A percentile compares a stretch with the other conserved stretches of the same genome.
These are phyloP conservation scores for Camponotus pennsylvanicus DNA, from an alignment of 1,140 invertebrate genomes.

Conservation along the genomic window DNA sequence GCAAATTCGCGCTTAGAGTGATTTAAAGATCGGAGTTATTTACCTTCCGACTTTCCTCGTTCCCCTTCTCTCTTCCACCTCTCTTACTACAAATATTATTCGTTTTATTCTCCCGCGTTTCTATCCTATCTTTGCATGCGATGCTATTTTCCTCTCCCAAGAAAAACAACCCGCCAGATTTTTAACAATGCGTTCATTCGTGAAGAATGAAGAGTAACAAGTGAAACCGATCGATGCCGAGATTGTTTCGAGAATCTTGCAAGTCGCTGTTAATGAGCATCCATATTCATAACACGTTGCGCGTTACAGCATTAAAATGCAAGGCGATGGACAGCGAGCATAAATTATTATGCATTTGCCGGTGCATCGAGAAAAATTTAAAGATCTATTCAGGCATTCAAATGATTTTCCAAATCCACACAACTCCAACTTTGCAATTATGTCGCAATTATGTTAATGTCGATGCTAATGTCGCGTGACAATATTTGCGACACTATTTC, in stretches of 20 bases:
- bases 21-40: conserved; percentile 73
- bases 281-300: not conserved
- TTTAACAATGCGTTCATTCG: not conserved
- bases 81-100: conserved; percentile 7
- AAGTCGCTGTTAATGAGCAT: not conserved
- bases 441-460: not conserved
- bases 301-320: not conserved
- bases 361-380: not conserved
- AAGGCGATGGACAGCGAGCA: not conserved
- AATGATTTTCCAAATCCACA: not conserved
- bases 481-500: not conserved
- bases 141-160: not conserved
- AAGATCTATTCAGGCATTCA: not conserved
- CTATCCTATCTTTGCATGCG: conserved; percentile 9
- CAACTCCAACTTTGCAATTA: not conserved
- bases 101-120: conserved; percentile 11
- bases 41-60: conserved; percentile 10
- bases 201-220: not conserved
- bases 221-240: not conserved
- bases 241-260: not conserved
- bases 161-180: not conserved
- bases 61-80: not conserved
- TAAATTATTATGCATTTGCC: not conserved
- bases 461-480: not conserved
- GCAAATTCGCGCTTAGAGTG: conserved; percentile 70